Conservation (phyloP, 2,797 vertebrate genomes). For the Chloroceryle inda region DNA sequence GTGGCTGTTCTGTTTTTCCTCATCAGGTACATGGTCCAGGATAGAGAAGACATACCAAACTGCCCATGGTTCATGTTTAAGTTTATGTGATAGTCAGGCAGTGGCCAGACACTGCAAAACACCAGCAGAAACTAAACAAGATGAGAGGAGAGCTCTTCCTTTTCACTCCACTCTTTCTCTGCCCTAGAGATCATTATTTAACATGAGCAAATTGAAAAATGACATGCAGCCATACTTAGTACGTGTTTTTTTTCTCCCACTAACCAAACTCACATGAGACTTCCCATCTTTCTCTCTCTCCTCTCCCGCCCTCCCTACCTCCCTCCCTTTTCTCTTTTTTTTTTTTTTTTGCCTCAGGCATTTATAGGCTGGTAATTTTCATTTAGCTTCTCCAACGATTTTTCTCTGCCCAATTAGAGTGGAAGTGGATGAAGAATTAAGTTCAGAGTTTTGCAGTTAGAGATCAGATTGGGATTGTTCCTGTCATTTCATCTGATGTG, state of each 20-base stretch:
- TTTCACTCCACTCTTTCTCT: conserved; percentile 72
- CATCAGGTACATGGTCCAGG: conserved; percentile 87
- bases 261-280: conserved; percentile 89
- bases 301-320: not conserved
- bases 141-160: conserved; percentile 43
- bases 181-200: conserved; percentile 76
- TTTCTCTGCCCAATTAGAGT: conserved; percentile 41
- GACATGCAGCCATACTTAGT: conserved; percentile 84
- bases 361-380: conserved; percentile 86
- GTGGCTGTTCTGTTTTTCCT: conserved; percentile 79
- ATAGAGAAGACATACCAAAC: conserved; percentile 76
- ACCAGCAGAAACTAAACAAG: not conserved
- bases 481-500: not conserved
- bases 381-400: conserved; percentile 85
- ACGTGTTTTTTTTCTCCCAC: conserved; percentile 70
- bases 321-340: not conserved
- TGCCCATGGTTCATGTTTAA: conserved; percentile 80
- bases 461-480: not conserved
- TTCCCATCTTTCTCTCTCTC: conserved; percentile 73
- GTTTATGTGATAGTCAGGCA: not conserved
- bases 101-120: not conserved
- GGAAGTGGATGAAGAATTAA: conserved; percentile 21
- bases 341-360: conserved; percentile 85
- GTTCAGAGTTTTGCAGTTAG: not conserved
- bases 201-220: conserved; percentile 75